Conservation (phyloP, 2,888 invertebrate species). For the Margaritifera margaritifera region DNA sequence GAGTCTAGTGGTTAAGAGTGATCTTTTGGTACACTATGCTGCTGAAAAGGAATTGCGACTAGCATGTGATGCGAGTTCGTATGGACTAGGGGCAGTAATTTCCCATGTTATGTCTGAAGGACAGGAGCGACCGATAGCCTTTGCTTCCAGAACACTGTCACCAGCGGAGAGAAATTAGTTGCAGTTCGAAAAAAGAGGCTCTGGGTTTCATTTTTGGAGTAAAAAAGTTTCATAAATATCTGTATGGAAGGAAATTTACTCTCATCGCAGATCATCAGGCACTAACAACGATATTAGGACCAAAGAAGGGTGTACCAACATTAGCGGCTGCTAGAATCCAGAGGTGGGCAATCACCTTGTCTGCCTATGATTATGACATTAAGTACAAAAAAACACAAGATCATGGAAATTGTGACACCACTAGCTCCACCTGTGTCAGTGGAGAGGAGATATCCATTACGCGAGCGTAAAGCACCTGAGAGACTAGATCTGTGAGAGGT, state of each 20-base stretch:
- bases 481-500: too few relatives aligned
- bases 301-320: constrained; percentile 50
- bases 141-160: constrained; percentile 60
- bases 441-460: too few relatives aligned
- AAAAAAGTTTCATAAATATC: constrained; percentile 69
- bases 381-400: constrained; percentile 50
- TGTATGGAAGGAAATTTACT: constrained; percentile 65
- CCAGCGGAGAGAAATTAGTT: constrained; percentile 67
- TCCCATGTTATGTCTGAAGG: constrained; percentile 16
- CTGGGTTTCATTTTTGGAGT: constrained; percentile 68
- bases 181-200: constrained; percentile 70
- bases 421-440: too few relatives aligned
- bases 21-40: constrained; percentile 12
- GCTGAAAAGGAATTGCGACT: constrained; percentile 18
- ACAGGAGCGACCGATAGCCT: constrained; percentile 20
- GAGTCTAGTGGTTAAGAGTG: constrained; percentile 5
- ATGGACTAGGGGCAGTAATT: constrained; percentile 63
- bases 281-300: constrained; percentile 59
- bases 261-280: constrained; percentile 66
- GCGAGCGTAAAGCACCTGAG: too few relatives aligned
- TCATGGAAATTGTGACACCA: constrained; percentile 60
- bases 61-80: constrained; percentile 54
- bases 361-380: constrained; percentile 64
- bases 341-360: constrained; percentile 54
- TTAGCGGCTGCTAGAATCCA: constrained; percentile 56